Evolutionary conservation across 2,113 vertebrate species (phyloP), one percentile per base, ranked within the genome.

Genomic region (Nanorana parkeri): DNA sequence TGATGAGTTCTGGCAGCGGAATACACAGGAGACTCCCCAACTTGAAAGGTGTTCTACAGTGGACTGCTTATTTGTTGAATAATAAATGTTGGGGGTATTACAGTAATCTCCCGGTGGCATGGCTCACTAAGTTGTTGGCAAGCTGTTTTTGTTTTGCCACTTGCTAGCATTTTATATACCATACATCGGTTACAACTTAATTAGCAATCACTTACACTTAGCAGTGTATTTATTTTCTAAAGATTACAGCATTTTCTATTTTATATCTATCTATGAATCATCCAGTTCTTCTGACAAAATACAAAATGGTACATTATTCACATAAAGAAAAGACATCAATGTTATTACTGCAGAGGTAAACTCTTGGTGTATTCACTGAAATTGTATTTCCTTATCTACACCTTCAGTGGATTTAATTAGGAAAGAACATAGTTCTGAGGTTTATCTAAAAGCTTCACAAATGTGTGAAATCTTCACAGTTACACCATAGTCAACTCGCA

Each of bases 381-480:
- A 41, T 29, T n/a, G 17, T 28, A 52, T 20, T 15, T 52, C 63
- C 23, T 66, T 66, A 78, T 78, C 63, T 54, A 23, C 54, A 47
- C 24, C 19, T 55, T 66, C 76, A 54, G 26, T 66, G 76, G 23
- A 78, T 78, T 67, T 78, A 78, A 78, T 78, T 78, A 65, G 63
- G 54, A 78, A 21, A 66, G 23, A 54, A 67, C 17, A 78, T 20
- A 66, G 51, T 32, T 66, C 61, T 55, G 51, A 55, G 41, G 41
- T 20, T 67, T 54, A 63, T 32, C 3, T 36, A n/a, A 51, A 55
- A 67, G 24, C 76, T 54, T 67, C 3, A 17, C 55, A 24, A 78
- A 66, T 66, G n/a, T 66, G 28, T 54, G 52, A 28, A 20, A 61
- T 3, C 63, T 78, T 77, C 47, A 26, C 23, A 52, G 21, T 61